Evolutionary conservation across 1,140 invertebrate genomes (phyloP).

Genomic region (Neotoxoptera formosana): DNA sequence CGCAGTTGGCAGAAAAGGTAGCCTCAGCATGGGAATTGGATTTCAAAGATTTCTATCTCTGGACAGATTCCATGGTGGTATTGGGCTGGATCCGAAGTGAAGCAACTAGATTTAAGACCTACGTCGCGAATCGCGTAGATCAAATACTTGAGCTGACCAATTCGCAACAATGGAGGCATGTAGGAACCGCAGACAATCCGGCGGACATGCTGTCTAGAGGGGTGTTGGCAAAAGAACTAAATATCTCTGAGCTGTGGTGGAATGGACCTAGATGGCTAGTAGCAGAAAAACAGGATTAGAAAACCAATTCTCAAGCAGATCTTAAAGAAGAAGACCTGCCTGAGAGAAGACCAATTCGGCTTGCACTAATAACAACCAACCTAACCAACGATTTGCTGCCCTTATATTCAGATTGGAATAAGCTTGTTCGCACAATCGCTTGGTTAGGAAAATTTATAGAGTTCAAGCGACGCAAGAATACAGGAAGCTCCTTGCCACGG

Average conservation of each 20-base stretch:
- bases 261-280: slow-evolving; percentile 21
- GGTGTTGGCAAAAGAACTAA: neutral
- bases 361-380: no score
- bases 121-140: slow-evolving; percentile 24
- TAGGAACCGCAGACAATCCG: slow-evolving; percentile 62
- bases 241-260: slow-evolving; percentile 55
- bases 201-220: slow-evolving; percentile 64
- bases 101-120: slow-evolving; percentile 53
- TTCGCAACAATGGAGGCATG: no score
- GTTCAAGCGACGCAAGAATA: no score
- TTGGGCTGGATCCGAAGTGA: slow-evolving; percentile 60
- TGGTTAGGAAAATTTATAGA: no score
- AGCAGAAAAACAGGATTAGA: neutral
- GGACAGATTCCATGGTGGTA: slow-evolving; percentile 43
- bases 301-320: no score
- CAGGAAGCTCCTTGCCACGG: no score
- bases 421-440: no score
- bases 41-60: neutral
- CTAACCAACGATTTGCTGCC: no score
- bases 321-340: neutral
- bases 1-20: neutral
- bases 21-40: neutral
- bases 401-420: no score
- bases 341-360: neutral
- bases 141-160: no score